Evolutionary conservation across 2,797 vertebrate genomes (phyloP), one percentile per base, ranked within the genome.

Genomic region (Rhinophrynus dorsalis): DNA sequence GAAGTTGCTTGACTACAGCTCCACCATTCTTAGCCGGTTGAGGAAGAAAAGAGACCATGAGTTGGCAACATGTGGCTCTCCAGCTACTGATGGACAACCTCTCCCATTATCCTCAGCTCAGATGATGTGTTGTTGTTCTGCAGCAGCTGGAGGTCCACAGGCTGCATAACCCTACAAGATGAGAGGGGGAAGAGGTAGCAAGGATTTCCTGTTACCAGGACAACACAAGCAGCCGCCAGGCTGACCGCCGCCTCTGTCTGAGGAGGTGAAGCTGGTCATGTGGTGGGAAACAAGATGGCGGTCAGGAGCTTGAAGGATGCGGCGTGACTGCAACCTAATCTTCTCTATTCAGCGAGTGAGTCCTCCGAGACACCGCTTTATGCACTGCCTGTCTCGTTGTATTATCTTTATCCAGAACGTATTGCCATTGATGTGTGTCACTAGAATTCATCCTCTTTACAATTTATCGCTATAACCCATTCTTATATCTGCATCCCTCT

Each of bases 291-390:
- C 80, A 84, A 84, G 81, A 84, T 84, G 83, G 83, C 83, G 83
- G 78, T 82, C 73, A 73, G 67, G 82, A 79, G 82, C 76, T 83
- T 75, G 84, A 80, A 77, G 83, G 84, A 77, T 81, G 81, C 83
- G 42, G 82, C 76, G 82, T 83, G 83, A 82, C 24, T 65, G 42
- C 50, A 9, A 58, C 9, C 64, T 21, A 11, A 21, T 21, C 15
- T 3, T 67, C 59, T 65, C 73, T 69, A 67, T 62, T 51, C 59
- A 71, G 35, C 1, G 30, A 54, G 66, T 37, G 35, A 50, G 60
- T 50, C 33, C 15, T 48, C 33, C 45, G 29, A 8, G 3, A 30
- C 9, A 33, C 27, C 40, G 23, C 37, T 44, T 21, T 47, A 21
- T 18, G 17, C 20, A 18, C 27, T 17, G 12, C 15, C n/a, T n/a